Percentiles rank a stretch among this genome's conserved stretches.
Evolutionary conservation across 2,113 vertebrate species (phyloP).

Genomic region (Sinocyclocheilus grahami): DNA sequence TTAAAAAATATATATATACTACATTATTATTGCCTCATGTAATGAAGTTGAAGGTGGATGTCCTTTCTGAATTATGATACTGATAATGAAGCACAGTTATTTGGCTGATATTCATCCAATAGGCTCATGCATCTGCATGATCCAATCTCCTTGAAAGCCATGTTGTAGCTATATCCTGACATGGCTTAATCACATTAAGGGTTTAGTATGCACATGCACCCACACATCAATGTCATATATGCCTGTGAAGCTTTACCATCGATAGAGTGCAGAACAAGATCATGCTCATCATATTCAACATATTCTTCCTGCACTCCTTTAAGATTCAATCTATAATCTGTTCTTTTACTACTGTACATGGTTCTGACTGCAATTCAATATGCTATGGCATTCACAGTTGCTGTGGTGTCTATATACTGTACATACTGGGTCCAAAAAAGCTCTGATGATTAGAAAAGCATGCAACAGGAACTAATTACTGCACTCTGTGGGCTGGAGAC

Average conservation of each 20-base stretch:
- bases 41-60: not conserved
- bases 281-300: not conserved
- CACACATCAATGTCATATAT: conserved; percentile 21
- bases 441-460: conserved; percentile 9
- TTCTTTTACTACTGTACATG: not conserved
- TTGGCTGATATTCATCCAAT: conserved; percentile 5
- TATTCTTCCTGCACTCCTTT: not conserved
- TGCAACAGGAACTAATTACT: conserved; percentile 45
- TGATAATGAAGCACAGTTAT: conserved; percentile 25
- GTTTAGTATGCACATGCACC: conserved; percentile 7
- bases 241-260: not conserved
- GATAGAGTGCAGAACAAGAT: not conserved
- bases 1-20: not conserved
- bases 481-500: conserved; percentile 39
- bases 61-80: not conserved
- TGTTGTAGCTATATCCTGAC: conserved; percentile 16
- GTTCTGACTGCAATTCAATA: not conserved
- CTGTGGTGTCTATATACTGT: not conserved
- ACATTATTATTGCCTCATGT: not conserved
- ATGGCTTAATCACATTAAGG: conserved; percentile 48
- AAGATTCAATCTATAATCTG: not conserved
- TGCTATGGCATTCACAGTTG: not conserved
- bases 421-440: not conserved
- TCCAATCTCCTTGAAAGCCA: conserved; percentile 53
- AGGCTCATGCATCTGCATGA: not conserved